Base-by-base conservation (phyloP, 2,113 vertebrate species). In the Hiodon alosoides region DNA sequence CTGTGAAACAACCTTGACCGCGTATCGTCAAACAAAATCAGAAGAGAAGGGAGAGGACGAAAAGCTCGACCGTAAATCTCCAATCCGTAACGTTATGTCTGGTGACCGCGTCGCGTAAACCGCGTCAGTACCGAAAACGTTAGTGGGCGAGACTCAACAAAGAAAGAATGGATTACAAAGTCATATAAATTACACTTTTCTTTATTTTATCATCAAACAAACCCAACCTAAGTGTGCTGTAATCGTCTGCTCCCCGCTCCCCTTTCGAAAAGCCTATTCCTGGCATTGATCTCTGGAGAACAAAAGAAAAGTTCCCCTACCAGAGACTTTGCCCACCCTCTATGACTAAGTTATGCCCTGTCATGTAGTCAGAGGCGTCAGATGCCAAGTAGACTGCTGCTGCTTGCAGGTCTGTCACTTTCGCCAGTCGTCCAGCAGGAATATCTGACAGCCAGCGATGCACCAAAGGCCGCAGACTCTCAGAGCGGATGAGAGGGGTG, bases 291-390 rank as follows among this genome's bases (percentile, higher is more conserved):
- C 69, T 72, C 76, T 72, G 59, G 76, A 82, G 74, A 77, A 77
- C 73, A 72, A 76, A 60, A 71, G 69, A 71, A 84, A 80, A 85
- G 85, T 83, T 81, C 84, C 74, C 84, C 91, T 90, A 91, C 93
- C 90, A 90, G 65, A 94, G 88, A 89, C 92, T 93, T 89, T 95
- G 93, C 80, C 93, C 93, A 17, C 91, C 93, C 73, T 95, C 92
- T 73, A 93, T 94, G 90, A 93, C 93, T 92, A 94, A 93, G 86
- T 94, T 95, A 82, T 94, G 94, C 83, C 92, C 94, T n/a, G 93
- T 95, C 92, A 93, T 91, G 86, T 93, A 93, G 84, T 93, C 90
- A 0, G 92, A 93, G 81, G 88, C 92, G 76, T 94, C 93, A 3
- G 88, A 93, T 88, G 93, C 92, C 92, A 94, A 88, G 77, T 89